A percentile compares a stretch with the other conserved stretches of the same genome.
phyloP scores from a whole-genome alignment of 2,888 invertebrate species.

The Cryptocephalus moraei region DNA sequence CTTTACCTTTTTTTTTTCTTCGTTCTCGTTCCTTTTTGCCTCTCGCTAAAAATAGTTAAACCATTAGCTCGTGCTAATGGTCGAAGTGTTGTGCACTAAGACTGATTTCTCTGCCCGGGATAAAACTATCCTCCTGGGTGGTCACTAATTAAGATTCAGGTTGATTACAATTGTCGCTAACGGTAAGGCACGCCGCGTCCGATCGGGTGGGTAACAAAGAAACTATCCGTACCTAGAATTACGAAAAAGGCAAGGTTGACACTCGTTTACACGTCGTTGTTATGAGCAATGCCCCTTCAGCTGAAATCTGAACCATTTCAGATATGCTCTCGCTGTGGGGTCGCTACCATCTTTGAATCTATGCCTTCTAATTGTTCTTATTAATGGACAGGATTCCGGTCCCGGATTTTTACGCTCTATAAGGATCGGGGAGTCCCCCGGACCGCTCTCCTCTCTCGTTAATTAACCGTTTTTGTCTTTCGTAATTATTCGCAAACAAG shows the following conservation, averaged over 20 bases:
- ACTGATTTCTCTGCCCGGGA: constrained; percentile 33
- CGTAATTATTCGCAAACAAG: constrained; percentile 16
- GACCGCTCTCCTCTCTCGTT: constrained; percentile 10
- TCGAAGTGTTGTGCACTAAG: constrained; percentile 32
- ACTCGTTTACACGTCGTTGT: constrained; percentile 34
- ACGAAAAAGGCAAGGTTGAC: constrained; percentile 36
- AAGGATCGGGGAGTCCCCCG: constrained; percentile 19
- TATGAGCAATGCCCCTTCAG: constrained; percentile 34
- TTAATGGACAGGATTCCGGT: constrained; percentile 27
- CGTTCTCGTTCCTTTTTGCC: constrained; percentile 4
- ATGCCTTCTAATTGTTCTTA: constrained; percentile 30
- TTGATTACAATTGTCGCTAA: constrained; percentile 42
- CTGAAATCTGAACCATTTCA: constrained; percentile 40
- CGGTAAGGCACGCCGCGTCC: constrained; percentile 36
- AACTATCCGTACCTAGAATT: constrained; percentile 36
- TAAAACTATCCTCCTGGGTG: constrained; percentile 39
- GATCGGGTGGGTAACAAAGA: constrained; percentile 31
- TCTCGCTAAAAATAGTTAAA: constrained; percentile 32
- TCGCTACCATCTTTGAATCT: constrained; percentile 30
- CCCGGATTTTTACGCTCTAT: constrained; percentile 27
- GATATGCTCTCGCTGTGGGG: constrained; percentile 36
- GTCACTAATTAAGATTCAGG: constrained; percentile 43
- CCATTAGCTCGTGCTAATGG: constrained; percentile 40
- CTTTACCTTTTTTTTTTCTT: too few relatives aligned
- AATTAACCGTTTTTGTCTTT: constrained; percentile 1